Conservation (phyloP, 2,797 vertebrate genomes). For the Nannoperca australis region DNA sequence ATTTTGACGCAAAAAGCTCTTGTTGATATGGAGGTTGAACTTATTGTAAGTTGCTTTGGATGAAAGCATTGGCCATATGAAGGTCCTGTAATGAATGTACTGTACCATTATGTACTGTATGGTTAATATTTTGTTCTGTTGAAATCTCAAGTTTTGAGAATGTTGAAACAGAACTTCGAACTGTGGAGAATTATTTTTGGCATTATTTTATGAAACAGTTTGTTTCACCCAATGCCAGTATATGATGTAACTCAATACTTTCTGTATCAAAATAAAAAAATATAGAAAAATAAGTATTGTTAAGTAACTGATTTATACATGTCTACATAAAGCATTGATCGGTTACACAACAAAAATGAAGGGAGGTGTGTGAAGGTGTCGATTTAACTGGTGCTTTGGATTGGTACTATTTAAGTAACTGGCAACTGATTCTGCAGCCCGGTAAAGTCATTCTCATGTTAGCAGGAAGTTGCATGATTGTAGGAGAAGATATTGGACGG, state of each 20-base stretch:
- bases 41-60: neutral
- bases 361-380: neutral
- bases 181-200: neutral
- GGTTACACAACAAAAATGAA: neutral
- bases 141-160: neutral
- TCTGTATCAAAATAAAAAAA: neutral
- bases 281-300: neutral
- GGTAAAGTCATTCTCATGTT: neutral
- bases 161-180: neutral
- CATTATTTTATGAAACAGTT: neutral
- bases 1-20: neutral
- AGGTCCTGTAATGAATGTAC: neutral
- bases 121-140: neutral
- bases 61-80: neutral
- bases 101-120: neutral
- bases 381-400: neutral
- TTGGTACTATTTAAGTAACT: neutral
- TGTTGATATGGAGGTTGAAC: neutral
- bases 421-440: neutral
- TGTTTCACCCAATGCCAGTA: neutral
- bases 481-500: neutral
- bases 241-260: neutral
- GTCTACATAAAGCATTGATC: constrained; percentile 4
- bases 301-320: neutral
- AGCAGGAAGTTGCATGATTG: neutral